Conservation (phyloP, 2,888 invertebrate species). For the Drosophila cyrtoloma region DNA sequence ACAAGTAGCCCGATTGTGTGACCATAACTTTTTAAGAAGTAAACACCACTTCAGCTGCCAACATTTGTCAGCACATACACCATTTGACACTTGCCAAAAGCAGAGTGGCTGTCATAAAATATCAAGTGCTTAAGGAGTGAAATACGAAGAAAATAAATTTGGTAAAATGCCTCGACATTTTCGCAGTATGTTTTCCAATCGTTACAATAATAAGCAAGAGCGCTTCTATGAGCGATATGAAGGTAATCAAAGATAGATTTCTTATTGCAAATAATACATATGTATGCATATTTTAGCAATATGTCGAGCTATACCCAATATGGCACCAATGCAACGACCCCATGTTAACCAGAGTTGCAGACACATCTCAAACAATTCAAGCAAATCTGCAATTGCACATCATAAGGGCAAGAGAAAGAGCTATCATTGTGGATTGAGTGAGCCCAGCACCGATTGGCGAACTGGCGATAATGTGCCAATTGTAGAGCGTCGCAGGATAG, state of each 20-base stretch:
- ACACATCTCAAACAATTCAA: background rate
- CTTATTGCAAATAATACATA: background rate
- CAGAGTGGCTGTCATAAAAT: background rate
- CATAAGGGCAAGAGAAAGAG: conserved; percentile 2
- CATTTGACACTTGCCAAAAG: conserved; percentile 1
- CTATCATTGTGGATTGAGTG: conserved; percentile 42
- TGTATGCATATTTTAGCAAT: conserved; percentile 20
- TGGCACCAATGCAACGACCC: conserved; percentile 29
- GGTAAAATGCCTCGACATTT: conserved; percentile 50
- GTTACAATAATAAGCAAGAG: conserved; percentile 38
- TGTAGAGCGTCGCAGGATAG: conserved; percentile 57
- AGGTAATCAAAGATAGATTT: conserved; percentile 33
- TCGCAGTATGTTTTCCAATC: conserved; percentile 59
- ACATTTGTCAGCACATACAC: background rate
- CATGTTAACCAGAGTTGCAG: accelerated
- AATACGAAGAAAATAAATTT: background rate
- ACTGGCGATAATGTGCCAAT: conserved; percentile 52
- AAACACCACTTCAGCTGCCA: background rate
- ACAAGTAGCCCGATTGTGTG: background rate
- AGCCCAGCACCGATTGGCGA: conserved; percentile 60
- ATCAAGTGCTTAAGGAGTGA: background rate
- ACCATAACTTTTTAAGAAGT: background rate
- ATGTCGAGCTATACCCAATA: conserved; percentile 17
- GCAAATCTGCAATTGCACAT: background rate
- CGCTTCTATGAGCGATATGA: conserved; percentile 46